phyloP scores from a whole-genome alignment of 1,140 invertebrate species.

The Nasonia giraulti region DNA sequence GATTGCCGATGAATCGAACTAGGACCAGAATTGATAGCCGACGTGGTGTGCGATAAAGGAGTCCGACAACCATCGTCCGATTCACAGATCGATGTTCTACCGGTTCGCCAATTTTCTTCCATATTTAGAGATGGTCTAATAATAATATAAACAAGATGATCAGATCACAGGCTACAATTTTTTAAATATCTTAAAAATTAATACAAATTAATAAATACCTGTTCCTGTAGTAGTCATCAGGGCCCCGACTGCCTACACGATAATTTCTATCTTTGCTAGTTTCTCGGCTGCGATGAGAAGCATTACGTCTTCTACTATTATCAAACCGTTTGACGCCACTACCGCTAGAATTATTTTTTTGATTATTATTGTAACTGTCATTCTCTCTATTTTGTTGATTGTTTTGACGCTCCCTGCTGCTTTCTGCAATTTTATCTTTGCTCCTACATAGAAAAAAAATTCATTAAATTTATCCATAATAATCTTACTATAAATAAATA shows the following conservation, averaged over 20 bases:
- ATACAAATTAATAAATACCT: constrained; percentile 57
- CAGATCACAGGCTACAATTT: not conserved
- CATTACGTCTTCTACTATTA: constrained; percentile 62
- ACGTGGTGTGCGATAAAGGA: constrained; percentile 56
- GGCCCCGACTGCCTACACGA: constrained; percentile 59
- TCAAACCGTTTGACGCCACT: constrained; percentile 62
- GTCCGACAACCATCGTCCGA: constrained; percentile 67
- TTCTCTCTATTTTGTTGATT: constrained; percentile 73
- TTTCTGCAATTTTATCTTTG: constrained; percentile 65
- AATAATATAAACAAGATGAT: not conserved
- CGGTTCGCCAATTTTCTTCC: constrained; percentile 72
- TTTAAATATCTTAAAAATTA: constrained; percentile 38
- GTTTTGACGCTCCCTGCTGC: constrained; percentile 68
- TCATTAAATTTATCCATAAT: not conserved
- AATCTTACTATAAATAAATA: not conserved
- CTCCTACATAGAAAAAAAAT: constrained; percentile 58
- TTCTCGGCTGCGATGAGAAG: constrained; percentile 67
- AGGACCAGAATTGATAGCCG: constrained; percentile 58
- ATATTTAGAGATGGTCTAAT: constrained; percentile 54
- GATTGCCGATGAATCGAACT: constrained; percentile 56
- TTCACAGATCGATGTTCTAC: constrained; percentile 66
- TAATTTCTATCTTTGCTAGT: constrained; percentile 71
- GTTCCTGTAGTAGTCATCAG: constrained; percentile 64
- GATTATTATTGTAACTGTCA: constrained; percentile 69
- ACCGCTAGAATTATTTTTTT: constrained; percentile 61